Conservation (phyloP, 2,888 invertebrate genomes). For the Cynaeus angustus region DNA sequence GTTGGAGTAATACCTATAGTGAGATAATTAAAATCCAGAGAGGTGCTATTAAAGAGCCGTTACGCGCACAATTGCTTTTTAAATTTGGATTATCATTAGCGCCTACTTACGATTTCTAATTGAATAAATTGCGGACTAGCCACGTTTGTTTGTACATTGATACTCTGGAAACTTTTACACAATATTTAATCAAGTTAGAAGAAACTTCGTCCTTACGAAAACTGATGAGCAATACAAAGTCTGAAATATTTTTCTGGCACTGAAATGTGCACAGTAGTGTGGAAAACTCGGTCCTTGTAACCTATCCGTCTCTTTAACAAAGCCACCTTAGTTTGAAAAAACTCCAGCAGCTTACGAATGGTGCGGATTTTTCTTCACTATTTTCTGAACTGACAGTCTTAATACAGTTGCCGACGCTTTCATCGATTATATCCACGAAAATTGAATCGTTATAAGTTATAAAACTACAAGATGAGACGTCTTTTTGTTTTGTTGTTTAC, state of each 20-base stretch:
- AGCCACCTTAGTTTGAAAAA: too few relatives aligned
- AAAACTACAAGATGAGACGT: not conserved
- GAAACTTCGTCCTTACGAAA: too few relatives aligned
- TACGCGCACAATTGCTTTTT: conserved; percentile 2
- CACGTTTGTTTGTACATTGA: too few relatives aligned
- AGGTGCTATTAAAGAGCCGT: conserved; percentile 28
- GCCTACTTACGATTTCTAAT: conserved; percentile 10
- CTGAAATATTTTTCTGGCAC: too few relatives aligned
- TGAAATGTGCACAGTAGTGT: too few relatives aligned
- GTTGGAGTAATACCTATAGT: conserved; percentile 25
- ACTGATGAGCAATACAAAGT: too few relatives aligned
- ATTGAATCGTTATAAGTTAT: not conserved
- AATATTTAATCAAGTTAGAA: too few relatives aligned
- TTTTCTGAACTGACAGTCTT: not conserved
- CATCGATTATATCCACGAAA: conserved; percentile 1
- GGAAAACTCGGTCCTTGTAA: too few relatives aligned
- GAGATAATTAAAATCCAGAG: conserved; percentile 39
- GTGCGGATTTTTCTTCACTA: not conserved
- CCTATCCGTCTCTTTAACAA: too few relatives aligned
- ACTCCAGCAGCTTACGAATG: too few relatives aligned
- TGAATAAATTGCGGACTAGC: conserved; percentile 8
- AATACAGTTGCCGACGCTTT: not conserved
- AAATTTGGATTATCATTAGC: conserved; percentile 12
- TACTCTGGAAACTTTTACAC: too few relatives aligned
- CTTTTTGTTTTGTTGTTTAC: not conserved